These are phyloP conservation scores for Fulmarus glacialis DNA, from an alignment of 2,113 vertebrate species.

Conservation along the genomic window DNA sequence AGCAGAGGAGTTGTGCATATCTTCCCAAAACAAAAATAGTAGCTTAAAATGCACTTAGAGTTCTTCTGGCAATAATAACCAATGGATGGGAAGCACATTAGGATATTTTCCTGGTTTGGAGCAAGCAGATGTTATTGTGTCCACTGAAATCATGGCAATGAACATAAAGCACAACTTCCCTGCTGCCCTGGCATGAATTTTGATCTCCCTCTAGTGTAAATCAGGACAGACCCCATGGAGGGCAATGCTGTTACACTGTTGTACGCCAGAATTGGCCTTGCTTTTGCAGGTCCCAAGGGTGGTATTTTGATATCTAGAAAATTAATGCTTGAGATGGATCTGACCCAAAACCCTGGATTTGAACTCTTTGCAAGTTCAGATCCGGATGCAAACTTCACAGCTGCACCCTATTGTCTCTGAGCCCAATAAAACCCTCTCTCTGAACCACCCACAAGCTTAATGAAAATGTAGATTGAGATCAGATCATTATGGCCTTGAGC, in stretches of 20 bases:
- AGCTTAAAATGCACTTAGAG: not conserved
- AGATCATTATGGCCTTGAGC: not conserved
- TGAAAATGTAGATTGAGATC: constrained; percentile 3
- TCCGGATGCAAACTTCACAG: constrained; percentile 30
- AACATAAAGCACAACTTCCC: not conserved
- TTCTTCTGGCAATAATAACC: constrained; percentile 2
- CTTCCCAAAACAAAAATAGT: constrained; percentile 40
- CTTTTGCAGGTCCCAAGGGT: not conserved
- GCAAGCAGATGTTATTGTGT: not conserved
- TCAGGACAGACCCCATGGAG: not conserved
- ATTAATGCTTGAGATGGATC: not conserved
- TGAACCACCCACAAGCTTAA: constrained; percentile 38
- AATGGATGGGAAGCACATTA: constrained; percentile 45
- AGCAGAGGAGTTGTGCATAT: not conserved
- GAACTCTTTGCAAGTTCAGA: constrained; percentile 24
- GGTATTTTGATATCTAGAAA: constrained; percentile 5
- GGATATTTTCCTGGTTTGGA: constrained; percentile 37
- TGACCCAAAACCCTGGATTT: not conserved
- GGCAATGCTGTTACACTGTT: not conserved
- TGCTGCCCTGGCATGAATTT: not conserved
- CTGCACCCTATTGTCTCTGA: constrained; percentile 48
- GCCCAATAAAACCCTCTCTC: not conserved
- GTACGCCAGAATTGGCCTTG: not conserved
- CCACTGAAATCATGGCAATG: constrained; percentile 10
- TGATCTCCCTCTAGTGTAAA: not conserved